phyloP scores from a whole-genome alignment of 2,888 invertebrate species.

The Diogma glabrata region DNA sequence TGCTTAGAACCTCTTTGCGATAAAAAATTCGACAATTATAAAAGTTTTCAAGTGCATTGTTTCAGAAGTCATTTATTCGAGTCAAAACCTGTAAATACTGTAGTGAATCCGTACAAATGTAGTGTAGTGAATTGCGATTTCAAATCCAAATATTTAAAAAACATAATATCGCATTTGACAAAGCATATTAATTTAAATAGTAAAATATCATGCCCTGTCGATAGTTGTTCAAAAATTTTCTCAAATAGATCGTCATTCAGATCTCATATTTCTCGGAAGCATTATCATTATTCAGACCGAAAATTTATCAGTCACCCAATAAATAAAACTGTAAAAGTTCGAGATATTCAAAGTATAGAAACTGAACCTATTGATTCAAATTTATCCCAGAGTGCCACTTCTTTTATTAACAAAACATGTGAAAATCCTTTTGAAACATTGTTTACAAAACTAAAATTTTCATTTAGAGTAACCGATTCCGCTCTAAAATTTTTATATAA shows the following conservation, averaged over 20 bases:
- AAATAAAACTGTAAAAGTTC: neutral
- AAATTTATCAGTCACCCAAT: neutral
- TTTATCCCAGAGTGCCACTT: neutral
- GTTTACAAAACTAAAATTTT: conserved; percentile 1
- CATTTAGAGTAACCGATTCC: neutral
- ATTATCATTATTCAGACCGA: conserved; percentile 7
- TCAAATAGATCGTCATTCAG: conserved; percentile 7
- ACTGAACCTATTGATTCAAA: neutral
- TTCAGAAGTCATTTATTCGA: too few species aligned
- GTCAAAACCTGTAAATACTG: too few species aligned
- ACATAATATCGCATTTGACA: conserved; percentile 2
- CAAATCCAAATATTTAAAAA: neutral
- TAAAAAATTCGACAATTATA: too few species aligned
- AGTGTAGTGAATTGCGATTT: neutral
- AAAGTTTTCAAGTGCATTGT: too few species aligned
- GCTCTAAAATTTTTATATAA: conserved; percentile 1
- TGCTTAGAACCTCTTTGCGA: too few species aligned
- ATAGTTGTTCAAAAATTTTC: neutral
- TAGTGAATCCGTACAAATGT: too few species aligned
- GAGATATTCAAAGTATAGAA: neutral
- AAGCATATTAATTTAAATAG: neutral
- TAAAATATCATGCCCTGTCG: neutral
- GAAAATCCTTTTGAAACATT: conserved; percentile 1
- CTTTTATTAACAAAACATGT: neutral
- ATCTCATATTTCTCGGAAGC: conserved; percentile 10